phyloP scores from a whole-genome alignment of 2,888 invertebrate species.

The Drosophila acutilabella region DNA sequence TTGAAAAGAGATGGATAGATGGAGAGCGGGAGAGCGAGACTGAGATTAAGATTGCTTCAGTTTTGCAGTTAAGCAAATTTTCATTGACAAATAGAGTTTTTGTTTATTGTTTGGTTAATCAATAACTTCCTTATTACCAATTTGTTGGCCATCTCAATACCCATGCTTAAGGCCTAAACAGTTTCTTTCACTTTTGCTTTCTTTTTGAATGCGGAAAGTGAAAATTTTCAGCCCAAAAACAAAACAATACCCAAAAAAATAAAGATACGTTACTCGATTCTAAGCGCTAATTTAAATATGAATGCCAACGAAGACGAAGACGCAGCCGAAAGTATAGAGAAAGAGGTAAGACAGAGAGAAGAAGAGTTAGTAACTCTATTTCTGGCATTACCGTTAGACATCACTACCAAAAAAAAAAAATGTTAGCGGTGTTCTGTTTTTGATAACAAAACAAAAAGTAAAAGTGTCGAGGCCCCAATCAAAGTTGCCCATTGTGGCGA shows the following conservation, averaged over 20 bases:
- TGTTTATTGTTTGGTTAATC: conserved; percentile 17
- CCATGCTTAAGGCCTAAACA: conserved; percentile 10
- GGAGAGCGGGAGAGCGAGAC: background rate
- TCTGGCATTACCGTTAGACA: conserved; percentile 51
- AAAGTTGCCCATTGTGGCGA: conserved; percentile 3
- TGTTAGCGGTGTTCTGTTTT: conserved; percentile 71
- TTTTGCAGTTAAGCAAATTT: conserved; percentile 3
- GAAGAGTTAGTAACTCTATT: conserved; percentile 7
- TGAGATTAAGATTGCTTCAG: background rate
- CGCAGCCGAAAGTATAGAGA: background rate
- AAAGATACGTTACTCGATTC: conserved; percentile 36
- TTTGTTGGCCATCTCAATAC: conserved; percentile 14
- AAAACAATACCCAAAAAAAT: conserved; percentile 1
- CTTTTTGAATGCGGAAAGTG: conserved; percentile 55
- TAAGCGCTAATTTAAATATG: conserved; percentile 45
- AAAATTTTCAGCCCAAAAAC: conserved; percentile 37
- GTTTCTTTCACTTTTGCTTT: conserved; percentile 60
- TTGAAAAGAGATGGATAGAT: background rate
- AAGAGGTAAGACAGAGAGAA: background rate
- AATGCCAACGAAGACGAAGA: conserved; percentile 26
- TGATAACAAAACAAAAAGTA: conserved; percentile 67
- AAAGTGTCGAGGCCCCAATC: conserved; percentile 53
- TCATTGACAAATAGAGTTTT: conserved; percentile 19
- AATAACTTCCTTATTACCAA: conserved; percentile 34
- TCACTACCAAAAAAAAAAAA: conserved; percentile 20